Percentiles rank a stretch among this genome's conserved stretches.
Conservation (phyloP, 2,888 invertebrate genomes). For the Trichogramma evanescens region DNA sequence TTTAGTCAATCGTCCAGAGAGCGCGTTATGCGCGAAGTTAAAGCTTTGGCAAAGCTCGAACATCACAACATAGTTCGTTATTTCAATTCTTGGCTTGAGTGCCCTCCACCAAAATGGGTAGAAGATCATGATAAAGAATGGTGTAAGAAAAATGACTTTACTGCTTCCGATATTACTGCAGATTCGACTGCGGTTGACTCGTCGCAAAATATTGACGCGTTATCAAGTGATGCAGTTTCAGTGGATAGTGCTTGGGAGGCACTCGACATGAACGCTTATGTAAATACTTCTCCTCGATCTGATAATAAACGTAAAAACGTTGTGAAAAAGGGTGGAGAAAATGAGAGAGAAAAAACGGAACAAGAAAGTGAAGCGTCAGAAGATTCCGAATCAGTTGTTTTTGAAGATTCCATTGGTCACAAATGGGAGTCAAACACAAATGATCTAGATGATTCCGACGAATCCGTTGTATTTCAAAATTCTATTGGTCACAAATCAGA, state of each 20-base stretch:
- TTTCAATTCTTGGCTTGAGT: constrained; percentile 92
- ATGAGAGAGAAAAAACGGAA: too few species aligned
- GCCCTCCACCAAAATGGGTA: constrained; percentile 84
- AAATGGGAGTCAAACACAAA: too few species aligned
- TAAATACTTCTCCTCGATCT: neutral
- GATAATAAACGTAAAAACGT: too few species aligned
- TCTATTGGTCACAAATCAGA: too few species aligned
- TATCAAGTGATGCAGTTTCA: constrained; percentile 34
- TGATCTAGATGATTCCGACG: too few species aligned
- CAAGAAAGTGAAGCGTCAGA: too few species aligned
- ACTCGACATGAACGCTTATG: constrained; percentile 26
- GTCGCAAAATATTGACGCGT: constrained; percentile 35
- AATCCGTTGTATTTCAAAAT: too few species aligned
- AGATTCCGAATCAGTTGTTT: too few species aligned
- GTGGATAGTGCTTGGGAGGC: constrained; percentile 40
- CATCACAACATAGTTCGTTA: constrained; percentile 94
- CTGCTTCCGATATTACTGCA: constrained; percentile 31
- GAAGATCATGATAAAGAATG: constrained; percentile 66
- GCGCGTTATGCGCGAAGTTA: constrained; percentile 88
- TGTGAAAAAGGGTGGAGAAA: too few species aligned
- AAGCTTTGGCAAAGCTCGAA: constrained; percentile 87
- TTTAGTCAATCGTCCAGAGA: constrained; percentile 71
- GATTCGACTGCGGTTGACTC: constrained; percentile 30
- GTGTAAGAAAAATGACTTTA: constrained; percentile 42
- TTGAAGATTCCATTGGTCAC: too few species aligned